These are phyloP conservation scores for Chiloscyllium punctatum DNA, from an alignment of 2,797 vertebrate species.

Conservation along the genomic window DNA sequence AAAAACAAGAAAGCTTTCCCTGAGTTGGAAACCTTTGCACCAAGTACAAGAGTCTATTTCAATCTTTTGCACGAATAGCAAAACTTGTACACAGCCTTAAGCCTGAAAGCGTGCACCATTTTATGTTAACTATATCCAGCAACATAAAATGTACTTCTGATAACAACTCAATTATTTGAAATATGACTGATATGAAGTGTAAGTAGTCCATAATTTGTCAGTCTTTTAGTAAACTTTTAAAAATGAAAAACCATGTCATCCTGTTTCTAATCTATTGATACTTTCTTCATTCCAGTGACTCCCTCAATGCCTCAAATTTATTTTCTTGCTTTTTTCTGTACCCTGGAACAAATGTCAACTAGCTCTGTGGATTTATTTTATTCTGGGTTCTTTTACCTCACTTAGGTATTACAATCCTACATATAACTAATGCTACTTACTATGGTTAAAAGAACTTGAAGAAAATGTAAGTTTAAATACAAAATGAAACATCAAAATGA, in stretches of 20 bases:
- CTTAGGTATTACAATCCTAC: background rate
- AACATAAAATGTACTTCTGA: background rate
- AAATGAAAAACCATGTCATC: background rate
- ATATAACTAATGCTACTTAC: constrained; percentile 6
- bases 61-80: background rate
- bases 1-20: background rate
- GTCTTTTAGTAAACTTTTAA: background rate
- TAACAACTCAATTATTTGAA: background rate
- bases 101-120: background rate
- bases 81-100: background rate
- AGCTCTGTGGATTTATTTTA: background rate
- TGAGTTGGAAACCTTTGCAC: background rate
- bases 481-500: background rate
- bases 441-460: background rate
- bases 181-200: background rate
- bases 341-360: background rate
- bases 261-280: background rate
- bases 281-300: background rate
- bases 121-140: background rate
- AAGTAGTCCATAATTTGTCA: background rate
- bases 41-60: background rate
- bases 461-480: background rate
- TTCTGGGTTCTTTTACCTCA: background rate
- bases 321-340: background rate
- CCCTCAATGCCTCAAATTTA: background rate